A percentile compares a stretch with the other conserved stretches of the same genome.
Conservation (phyloP, 2,888 invertebrate genomes). For the Cyclophora albipunctata region DNA sequence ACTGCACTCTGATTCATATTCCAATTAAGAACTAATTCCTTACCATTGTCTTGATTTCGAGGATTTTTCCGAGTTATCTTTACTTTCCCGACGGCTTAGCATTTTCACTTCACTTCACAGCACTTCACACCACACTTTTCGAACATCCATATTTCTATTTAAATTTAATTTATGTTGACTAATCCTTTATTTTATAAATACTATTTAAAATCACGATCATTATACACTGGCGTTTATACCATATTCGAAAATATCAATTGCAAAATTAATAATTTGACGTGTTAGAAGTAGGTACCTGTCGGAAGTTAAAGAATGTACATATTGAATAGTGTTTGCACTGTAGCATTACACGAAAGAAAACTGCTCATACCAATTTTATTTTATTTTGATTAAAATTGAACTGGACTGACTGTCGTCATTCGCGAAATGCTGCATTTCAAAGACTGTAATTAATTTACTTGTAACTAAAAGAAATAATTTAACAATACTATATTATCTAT, state of each 20-base stretch:
- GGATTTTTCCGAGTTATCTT: slow-evolving; percentile 85
- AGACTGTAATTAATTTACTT: too few relatives aligned
- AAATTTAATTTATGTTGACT: not conserved
- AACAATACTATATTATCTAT: too few relatives aligned
- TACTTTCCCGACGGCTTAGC: slow-evolving; percentile 90
- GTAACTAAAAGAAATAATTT: too few relatives aligned
- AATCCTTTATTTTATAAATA: not conserved
- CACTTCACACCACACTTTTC: slow-evolving; percentile 14
- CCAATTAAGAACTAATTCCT: slow-evolving; percentile 24
- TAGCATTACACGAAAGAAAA: too few relatives aligned
- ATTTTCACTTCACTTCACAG: slow-evolving; percentile 51
- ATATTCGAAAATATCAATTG: not conserved
- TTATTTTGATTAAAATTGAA: too few relatives aligned
- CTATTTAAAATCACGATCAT: not conserved
- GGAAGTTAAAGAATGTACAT: too few relatives aligned
- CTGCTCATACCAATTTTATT: too few relatives aligned
- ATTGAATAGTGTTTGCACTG: too few relatives aligned
- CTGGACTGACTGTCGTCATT: too few relatives aligned
- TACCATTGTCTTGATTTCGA: slow-evolving; percentile 82
- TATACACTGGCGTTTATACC: not conserved
- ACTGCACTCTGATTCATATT: too few relatives aligned
- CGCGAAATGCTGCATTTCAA: too few relatives aligned
- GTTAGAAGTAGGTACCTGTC: not conserved
- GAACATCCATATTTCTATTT: slow-evolving; percentile 13
- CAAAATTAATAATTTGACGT: not conserved